Conservation (phyloP, 2,888 invertebrate species). For the Ptilodon capucinus region DNA sequence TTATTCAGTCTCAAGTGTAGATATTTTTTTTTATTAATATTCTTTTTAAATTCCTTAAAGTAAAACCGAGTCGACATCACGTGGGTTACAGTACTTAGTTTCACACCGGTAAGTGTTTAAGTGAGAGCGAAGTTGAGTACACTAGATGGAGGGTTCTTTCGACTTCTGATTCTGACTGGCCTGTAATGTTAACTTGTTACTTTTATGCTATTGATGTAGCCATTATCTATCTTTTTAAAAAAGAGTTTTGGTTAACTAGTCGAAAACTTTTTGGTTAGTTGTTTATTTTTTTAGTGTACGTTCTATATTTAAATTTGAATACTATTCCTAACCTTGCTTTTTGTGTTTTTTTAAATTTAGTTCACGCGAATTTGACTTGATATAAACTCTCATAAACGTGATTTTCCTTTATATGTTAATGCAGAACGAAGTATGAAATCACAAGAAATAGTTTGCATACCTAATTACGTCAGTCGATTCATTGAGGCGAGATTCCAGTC, state of each 20-base stretch:
- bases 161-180: background rate
- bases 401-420: too few species aligned
- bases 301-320: background rate
- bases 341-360: too few species aligned
- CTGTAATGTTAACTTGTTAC: background rate
- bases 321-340: too few species aligned
- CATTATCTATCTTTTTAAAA: too few species aligned
- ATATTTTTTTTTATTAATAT: too few species aligned
- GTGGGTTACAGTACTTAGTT: slow-evolving; percentile 1
- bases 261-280: background rate
- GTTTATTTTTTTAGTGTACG: background rate
- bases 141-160: background rate
- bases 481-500: slow-evolving; percentile 33
- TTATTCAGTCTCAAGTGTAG: too few species aligned
- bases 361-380: background rate
- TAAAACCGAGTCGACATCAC: background rate
- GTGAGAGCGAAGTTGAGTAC: slow-evolving; percentile 11
- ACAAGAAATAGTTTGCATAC: slow-evolving; percentile 1
- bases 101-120: slow-evolving; percentile 7
- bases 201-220: background rate
- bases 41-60: too few species aligned
- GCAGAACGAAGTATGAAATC: too few species aligned
- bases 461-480: slow-evolving; percentile 26
- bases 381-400: too few species aligned
- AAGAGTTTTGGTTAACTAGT: background rate